phyloP scores from a whole-genome alignment of 2,888 invertebrate genomes.

The Invenusta paracnida region DNA sequence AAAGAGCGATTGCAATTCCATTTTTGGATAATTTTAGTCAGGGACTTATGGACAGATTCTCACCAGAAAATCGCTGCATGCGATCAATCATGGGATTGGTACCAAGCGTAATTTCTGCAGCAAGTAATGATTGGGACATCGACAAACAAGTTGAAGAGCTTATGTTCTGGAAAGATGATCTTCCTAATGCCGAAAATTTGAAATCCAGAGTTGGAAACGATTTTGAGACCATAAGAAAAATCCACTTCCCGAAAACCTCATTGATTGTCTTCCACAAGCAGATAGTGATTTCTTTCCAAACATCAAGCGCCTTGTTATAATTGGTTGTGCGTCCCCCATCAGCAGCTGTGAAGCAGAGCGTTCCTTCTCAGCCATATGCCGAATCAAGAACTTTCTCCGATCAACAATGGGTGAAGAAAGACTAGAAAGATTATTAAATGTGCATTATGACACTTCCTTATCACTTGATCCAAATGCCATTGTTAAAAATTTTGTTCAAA shows the following conservation, averaged over 20 bases:
- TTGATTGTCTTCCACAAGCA: conserved; percentile 10
- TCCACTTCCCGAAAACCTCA: background rate
- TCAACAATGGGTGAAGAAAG: background rate
- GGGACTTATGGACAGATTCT: background rate
- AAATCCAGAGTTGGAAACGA: conserved; percentile 17
- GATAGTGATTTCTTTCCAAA: background rate
- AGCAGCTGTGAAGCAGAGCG: conserved; percentile 13
- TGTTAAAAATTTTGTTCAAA: conserved; percentile 6
- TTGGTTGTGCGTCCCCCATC: conserved; percentile 13
- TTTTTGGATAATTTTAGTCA: background rate
- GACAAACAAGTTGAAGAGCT: background rate
- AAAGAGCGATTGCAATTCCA: background rate
- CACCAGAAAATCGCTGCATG: background rate
- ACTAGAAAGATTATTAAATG: background rate
- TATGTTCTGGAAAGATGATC: background rate
- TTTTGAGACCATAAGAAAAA: background rate
- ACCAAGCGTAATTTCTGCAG: background rate
- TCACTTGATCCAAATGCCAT: conserved; percentile 26
- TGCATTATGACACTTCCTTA: conserved; percentile 23
- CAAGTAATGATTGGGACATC: background rate
- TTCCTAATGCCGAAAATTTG: background rate
- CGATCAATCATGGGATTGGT: background rate
- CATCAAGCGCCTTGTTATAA: conserved; percentile 7
- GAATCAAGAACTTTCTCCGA: background rate
- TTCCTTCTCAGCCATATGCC: background rate